phyloP scores from a whole-genome alignment of 2,113 vertebrate species.

The Paracanthobrama guichenoti region DNA sequence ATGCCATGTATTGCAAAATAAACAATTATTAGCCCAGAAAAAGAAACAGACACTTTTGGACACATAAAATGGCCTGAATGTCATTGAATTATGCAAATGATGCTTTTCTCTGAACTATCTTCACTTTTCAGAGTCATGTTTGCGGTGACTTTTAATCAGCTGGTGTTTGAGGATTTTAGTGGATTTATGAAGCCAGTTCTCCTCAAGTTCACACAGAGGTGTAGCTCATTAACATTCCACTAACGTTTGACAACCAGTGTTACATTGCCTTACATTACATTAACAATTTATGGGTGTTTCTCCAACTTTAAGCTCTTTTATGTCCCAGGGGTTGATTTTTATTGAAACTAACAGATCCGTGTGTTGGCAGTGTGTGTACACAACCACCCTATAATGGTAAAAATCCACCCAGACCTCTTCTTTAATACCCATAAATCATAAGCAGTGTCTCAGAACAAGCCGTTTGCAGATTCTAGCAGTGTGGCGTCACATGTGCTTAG shows the following conservation, averaged over 20 bases:
- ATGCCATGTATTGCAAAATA: background rate
- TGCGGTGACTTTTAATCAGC: background rate
- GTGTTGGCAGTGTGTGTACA: no score
- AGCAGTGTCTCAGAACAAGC: no score
- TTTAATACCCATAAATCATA: no score
- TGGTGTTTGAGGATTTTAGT: background rate
- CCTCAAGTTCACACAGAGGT: background rate
- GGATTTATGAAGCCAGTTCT: background rate
- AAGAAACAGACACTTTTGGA: background rate
- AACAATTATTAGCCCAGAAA: background rate
- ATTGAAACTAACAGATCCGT: background rate
- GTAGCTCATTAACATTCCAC: background rate
- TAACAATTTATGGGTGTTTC: background rate
- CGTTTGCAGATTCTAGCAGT: no score
- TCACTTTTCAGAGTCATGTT: background rate
- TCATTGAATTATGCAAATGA: background rate
- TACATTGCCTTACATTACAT: background rate
- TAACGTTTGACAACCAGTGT: no score
- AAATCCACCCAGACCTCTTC: no score
- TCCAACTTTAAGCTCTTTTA: background rate
- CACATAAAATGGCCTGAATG: background rate
- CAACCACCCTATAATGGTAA: no score
- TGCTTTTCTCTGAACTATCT: background rate
- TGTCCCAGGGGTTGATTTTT: background rate
- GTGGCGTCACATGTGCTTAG: no score